Conservation (phyloP, 2,797 vertebrate species). For the Epinephelus coioides region DNA sequence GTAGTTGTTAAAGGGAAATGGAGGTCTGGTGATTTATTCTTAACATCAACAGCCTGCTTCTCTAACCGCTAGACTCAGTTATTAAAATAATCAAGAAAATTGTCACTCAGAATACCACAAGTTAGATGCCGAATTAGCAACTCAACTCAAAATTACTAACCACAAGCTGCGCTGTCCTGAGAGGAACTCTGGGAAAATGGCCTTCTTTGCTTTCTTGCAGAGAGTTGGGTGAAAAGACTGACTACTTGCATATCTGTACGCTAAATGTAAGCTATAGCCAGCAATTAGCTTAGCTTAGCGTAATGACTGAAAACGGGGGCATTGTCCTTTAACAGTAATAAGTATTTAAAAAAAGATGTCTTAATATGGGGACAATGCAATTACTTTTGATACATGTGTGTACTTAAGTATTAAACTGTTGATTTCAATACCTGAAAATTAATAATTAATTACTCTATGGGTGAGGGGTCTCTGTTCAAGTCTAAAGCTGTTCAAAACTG, state of each 20-base stretch:
- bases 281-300: too few species aligned
- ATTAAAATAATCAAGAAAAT: not conserved
- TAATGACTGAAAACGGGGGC: too few species aligned
- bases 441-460: too few species aligned
- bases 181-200: not conserved
- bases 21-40: not conserved
- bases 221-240: not conserved
- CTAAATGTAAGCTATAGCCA: not conserved
- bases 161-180: not conserved
- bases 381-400: too few species aligned
- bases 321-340: too few species aligned
- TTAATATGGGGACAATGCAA: too few species aligned
- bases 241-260: not conserved
- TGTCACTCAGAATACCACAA: not conserved
- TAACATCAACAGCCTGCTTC: not conserved
- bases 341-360: too few species aligned
- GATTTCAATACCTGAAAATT: too few species aligned
- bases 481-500: too few species aligned
- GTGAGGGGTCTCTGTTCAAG: too few species aligned
- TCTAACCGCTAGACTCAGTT: not conserved
- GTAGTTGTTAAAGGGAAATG: not conserved
- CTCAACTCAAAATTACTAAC: not conserved
- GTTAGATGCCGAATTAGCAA: not conserved
- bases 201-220: too few species aligned
- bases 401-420: too few species aligned